Percentiles rank a stretch among this genome's conserved stretches.
These are phyloP conservation scores for Sclerurus mexicanus DNA, from an alignment of 2,113 vertebrate genomes.

Conservation along the genomic window DNA sequence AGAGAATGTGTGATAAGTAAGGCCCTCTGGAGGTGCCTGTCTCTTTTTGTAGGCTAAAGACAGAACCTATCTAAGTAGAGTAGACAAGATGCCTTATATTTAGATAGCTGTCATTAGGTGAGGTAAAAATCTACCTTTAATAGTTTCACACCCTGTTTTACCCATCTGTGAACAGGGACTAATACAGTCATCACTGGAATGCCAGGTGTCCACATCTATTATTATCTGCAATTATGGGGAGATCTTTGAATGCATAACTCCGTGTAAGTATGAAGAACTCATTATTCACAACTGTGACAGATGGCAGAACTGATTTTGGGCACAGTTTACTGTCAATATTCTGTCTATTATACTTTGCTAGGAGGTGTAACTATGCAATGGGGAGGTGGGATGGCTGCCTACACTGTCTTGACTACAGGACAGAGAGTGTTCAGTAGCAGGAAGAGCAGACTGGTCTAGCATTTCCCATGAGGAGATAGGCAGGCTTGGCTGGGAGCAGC, in stretches of 20 bases:
- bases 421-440: neutral
- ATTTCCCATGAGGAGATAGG: neutral
- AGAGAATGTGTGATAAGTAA: neutral
- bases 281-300: neutral
- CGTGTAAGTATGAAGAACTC: neutral
- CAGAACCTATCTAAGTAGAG: neutral
- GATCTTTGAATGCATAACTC: neutral
- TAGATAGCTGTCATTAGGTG: neutral
- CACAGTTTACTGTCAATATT: conserved; percentile 5
- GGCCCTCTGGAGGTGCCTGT: neutral
- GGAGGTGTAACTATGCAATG: neutral
- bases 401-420: neutral
- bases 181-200: neutral
- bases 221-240: neutral
- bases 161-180: neutral
- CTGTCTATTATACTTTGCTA: neutral
- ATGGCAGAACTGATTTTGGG: neutral
- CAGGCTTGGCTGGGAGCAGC: neutral
- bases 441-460: neutral
- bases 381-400: neutral
- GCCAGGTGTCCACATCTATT: neutral
- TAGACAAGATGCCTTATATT: neutral
- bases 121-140: neutral
- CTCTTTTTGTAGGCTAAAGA: neutral
- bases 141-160: neutral